Evolutionary conservation across 2,113 vertebrate species (phyloP).

Genomic region (Rana temporaria): DNA sequence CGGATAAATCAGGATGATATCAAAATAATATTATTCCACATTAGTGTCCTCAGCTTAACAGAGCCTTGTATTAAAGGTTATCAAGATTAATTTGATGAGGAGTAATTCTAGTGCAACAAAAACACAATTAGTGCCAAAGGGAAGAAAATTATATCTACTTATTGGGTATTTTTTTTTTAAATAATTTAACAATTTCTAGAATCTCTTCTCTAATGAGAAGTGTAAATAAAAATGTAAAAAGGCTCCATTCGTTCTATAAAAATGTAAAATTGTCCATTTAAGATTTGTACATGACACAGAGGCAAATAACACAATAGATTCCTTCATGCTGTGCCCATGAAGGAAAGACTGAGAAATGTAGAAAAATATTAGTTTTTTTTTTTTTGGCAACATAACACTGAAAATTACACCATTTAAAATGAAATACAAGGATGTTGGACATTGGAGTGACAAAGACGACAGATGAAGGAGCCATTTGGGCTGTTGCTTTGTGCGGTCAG

Average conservation of each 20-base stretch:
- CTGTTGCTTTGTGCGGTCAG: conserved; percentile 36
- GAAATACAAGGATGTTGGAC: conserved; percentile 10
- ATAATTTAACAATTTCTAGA: too few species aligned
- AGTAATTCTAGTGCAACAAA: too few species aligned
- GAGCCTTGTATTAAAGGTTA: too few species aligned
- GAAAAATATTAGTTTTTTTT: neutral
- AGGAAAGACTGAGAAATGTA: neutral
- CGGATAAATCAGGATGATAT: too few species aligned
- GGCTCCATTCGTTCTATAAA: neutral
- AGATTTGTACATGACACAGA: neutral
- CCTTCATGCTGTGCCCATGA: conserved; percentile 49
- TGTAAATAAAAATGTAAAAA: neutral
- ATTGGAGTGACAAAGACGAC: neutral
- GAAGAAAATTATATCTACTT: too few species aligned
- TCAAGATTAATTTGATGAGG: too few species aligned
- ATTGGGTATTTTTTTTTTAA: too few species aligned
- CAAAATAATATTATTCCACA: too few species aligned
- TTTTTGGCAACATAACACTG: neutral
- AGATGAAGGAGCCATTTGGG: neutral
- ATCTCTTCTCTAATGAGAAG: too few species aligned
- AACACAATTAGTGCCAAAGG: too few species aligned
- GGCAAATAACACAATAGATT: neutral
- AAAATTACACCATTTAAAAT: conserved; percentile 2
- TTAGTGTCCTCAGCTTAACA: too few species aligned
- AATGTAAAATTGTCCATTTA: neutral